Base-by-base conservation (phyloP, 2,113 vertebrate genomes). In the Brevimyrus niger region DNA sequence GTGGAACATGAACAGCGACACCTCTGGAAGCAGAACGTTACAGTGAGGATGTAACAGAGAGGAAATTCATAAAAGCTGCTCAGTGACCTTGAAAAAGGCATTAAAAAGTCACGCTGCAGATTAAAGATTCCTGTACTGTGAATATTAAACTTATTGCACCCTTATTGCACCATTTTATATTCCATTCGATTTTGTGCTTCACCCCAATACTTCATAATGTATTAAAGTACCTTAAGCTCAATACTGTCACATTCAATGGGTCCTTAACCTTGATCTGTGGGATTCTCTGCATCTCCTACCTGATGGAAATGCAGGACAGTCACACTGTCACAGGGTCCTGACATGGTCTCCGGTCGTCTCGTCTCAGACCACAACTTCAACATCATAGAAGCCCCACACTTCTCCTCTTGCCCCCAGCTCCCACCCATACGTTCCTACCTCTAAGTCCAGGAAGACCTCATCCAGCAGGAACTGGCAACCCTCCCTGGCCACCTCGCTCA, bases 361-460 rank as follows among this genome's bases (percentile, higher is more conserved):
- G 13, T 73, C 31, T 42, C 35, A 76, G 27, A 38, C 10, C 9
- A 73, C 9, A 3, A 27, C 69, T 35, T 15, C 73, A 5, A 73
- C 35, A 76, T 76, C 31, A 17, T 35, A 80, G 35, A 42, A 19
- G 42, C 3, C 1, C 35, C 31, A 73, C 35, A 35, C 15, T 15
- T 38, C 35, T 38, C 31, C 15, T 76, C 35, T 7, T 76, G 31
- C 35, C 44, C 7, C 42, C 44, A n/a, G 7, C 44, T 76, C 3
- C 5, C 27, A 4, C 4, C 51, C 51, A 19, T 53, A 19, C 17
- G 1, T 1, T 53, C 89, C 92, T 92, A 99, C 98, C 94, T 99
- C 98, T 84, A 99, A 95, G 93, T 99, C 98, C n/a, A 99, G 94
- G 93, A 99, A 99, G 91, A 99, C 98, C 93, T 99, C 98, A 90